Evolutionary conservation across 2,888 invertebrate species (phyloP), one percentile per base, ranked within the genome.

Genomic region (Graphium colonna): DNA sequence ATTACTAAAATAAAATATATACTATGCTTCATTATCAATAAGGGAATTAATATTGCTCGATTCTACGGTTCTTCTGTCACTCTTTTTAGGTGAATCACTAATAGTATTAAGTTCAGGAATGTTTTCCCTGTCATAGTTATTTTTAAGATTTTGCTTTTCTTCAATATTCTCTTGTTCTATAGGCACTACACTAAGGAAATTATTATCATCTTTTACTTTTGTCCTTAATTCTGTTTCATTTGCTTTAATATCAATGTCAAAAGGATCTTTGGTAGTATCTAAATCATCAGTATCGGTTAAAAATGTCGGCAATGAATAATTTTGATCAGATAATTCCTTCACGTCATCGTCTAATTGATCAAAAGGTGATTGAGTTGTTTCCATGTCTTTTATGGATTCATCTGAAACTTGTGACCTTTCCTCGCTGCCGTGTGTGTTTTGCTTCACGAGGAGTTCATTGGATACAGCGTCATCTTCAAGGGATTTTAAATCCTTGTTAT

Each of bases 41-140:
- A 79, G 69, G 64, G 79, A 73, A 69, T 82, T 75, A 60, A 76
- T 75, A 71, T 79, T 79, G 65, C 68, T 77, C 65, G 72, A 65
- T 63, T 81, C 79, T 75, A 84, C 70, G 81, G 82, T 84, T 76
- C 85, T 83, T 70, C 77, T 81, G 65, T 81, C 85, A 82, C 82
- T 87, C 58, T 80, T 80, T 81, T 86, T 85, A 73, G 77, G 78
- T 48, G 79, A 81, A 79, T 85, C 84, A 82, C 84, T 87, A 64
- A 88, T 87, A 64, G 79, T 79, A 68, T 88, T 89, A 56, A 84
- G 63, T 61, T 78, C 77, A 71, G 77, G 73, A 63, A 74, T 74
- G 53, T 70, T 79, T 66, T 79, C 78, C 75, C 71, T 79, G 60
- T 75, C 78, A 54, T 71, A 73, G 45, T 63, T 64, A 50, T 77